Evolutionary conservation across 2,797 vertebrate species (phyloP).

Genomic region (Meda fulgida): DNA sequence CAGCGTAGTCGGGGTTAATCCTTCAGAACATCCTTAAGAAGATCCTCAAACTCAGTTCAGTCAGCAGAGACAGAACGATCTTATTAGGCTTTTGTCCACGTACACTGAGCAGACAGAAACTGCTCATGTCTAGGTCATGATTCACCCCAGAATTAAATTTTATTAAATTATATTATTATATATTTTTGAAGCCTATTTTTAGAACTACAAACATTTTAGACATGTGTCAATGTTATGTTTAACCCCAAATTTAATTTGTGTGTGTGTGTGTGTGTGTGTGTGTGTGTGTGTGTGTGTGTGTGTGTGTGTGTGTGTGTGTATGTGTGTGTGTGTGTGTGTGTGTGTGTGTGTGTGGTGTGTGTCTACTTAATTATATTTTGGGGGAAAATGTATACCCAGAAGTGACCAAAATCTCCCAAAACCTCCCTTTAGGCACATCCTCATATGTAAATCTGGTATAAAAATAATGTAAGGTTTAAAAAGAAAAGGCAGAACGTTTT

Average conservation of each 20-base stretch:
- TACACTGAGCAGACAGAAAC: conserved; percentile 20
- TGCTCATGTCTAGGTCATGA: not conserved
- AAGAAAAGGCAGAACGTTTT: too few species aligned
- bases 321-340: too few species aligned
- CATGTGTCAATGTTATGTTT: not conserved
- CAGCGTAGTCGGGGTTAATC: conserved; percentile 25
- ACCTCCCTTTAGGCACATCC: too few species aligned
- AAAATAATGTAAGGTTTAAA: too few species aligned
- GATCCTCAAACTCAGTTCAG: conserved; percentile 18
- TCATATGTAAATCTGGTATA: too few species aligned
- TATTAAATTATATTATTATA: not conserved
- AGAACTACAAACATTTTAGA: not conserved
- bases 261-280: too few species aligned
- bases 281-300: too few species aligned
- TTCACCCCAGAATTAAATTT: not conserved
- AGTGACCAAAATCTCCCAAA: too few species aligned
- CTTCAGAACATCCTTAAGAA: conserved; percentile 27
- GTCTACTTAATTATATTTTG: too few species aligned
- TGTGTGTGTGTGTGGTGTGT: too few species aligned
- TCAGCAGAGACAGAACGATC: conserved; percentile 53
- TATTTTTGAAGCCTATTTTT: not conserved
- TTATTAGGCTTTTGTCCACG: conserved; percentile 45
- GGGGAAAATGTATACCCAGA: too few species aligned
- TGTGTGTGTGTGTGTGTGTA: too few species aligned
- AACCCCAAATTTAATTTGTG: not conserved